These are phyloP conservation scores for Chaenodraco wilsoni DNA, from an alignment of 2,797 vertebrate species.

Conservation along the genomic window DNA sequence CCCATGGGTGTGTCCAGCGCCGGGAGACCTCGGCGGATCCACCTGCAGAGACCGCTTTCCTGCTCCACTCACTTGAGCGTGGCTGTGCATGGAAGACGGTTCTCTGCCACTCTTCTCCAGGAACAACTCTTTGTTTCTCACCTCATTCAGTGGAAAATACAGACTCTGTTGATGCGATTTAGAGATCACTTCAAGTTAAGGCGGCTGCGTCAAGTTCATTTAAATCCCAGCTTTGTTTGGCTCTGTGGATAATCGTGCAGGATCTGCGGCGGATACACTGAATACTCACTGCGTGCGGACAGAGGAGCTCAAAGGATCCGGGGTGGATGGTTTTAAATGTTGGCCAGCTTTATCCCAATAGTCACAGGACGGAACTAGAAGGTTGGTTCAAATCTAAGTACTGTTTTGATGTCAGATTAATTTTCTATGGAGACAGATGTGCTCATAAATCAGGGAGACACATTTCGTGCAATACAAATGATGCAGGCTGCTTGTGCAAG, in stretches of 20 bases:
- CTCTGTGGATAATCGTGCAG: slow-evolving; percentile 72
- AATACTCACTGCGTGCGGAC: slow-evolving; percentile 54
- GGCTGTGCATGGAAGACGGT: slow-evolving; percentile 32
- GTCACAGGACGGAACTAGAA: slow-evolving; percentile 55
- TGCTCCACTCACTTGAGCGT: slow-evolving; percentile 53
- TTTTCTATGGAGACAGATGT: slow-evolving; percentile 17
- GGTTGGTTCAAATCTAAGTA: slow-evolving; percentile 55
- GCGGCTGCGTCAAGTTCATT: slow-evolving; percentile 69
- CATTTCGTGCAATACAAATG: slow-evolving; percentile 10
- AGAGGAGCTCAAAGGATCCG: slow-evolving; percentile 62
- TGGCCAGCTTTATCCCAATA: slow-evolving; percentile 50
- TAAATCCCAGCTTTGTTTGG: slow-evolving; percentile 72
- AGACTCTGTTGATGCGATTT: slow-evolving; percentile 52
- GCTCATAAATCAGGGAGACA: slow-evolving; percentile 23
- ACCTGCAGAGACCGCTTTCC: slow-evolving; percentile 78
- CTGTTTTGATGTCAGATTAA: slow-evolving; percentile 7
- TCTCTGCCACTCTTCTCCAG: slow-evolving; percentile 32
- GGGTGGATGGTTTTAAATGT: slow-evolving; percentile 74
- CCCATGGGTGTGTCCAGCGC: slow-evolving; percentile 80
- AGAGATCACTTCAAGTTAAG: slow-evolving; percentile 60
- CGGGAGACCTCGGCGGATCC: slow-evolving; percentile 76
- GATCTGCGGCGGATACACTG: slow-evolving; percentile 68
- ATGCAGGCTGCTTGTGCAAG: slow-evolving; percentile 25
- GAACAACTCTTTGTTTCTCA: slow-evolving; percentile 60
- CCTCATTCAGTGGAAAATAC: slow-evolving; percentile 47